A percentile compares a stretch with the other conserved stretches of the same genome.
These are phyloP conservation scores for Volucella zonaria DNA, from an alignment of 2,888 invertebrate genomes.

Conservation along the genomic window DNA sequence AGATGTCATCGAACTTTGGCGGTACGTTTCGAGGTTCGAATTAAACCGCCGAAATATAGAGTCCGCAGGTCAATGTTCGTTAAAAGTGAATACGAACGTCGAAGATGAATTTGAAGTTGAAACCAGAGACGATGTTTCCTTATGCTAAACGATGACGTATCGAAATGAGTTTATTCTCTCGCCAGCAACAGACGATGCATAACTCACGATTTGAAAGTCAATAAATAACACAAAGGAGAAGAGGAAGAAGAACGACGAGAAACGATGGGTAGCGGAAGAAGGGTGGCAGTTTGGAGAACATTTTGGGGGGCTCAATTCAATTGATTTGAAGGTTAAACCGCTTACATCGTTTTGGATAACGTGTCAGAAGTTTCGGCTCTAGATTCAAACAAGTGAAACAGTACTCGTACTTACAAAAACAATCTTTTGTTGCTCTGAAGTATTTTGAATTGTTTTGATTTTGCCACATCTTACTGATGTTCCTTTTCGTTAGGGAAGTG, in stretches of 20 bases:
- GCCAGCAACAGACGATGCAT: conserved; percentile 40
- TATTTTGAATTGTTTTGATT: too few species aligned
- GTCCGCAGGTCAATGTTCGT: conserved; percentile 55
- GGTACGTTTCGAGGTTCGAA: conserved; percentile 35
- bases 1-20: conserved; percentile 67
- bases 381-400: too few species aligned
- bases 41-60: conserved; percentile 52
- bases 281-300: conserved; percentile 4
- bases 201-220: conserved; percentile 58
- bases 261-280: not conserved
- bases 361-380: too few species aligned
- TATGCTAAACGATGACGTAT: conserved; percentile 67
- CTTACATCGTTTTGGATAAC: conserved; percentile 15
- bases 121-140: conserved; percentile 43
- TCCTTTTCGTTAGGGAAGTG: too few species aligned
- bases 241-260: not conserved
- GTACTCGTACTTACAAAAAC: too few species aligned
- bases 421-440: too few species aligned
- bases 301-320: conserved; percentile 29
- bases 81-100: conserved; percentile 70
- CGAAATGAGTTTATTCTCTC: conserved; percentile 36
- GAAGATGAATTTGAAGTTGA: not conserved
- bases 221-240: conserved; percentile 45
- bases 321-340: conserved; percentile 54
- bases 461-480: too few species aligned